Conservation (phyloP, 2,888 invertebrate genomes). For the Tenthredo amoena region DNA sequence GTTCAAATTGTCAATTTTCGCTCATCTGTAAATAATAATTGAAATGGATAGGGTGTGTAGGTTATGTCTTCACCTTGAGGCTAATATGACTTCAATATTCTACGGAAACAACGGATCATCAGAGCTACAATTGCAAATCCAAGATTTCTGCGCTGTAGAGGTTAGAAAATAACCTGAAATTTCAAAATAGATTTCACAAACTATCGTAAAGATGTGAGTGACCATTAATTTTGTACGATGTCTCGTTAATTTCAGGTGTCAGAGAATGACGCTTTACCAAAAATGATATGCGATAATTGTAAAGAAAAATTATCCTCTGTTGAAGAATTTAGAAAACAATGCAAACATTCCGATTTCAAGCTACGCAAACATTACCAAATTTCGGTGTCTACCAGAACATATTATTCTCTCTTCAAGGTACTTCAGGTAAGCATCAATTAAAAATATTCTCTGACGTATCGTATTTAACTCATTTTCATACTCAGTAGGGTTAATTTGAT, state of each 20-base stretch:
- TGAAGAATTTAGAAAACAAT: constrained; percentile 58
- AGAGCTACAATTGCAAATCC: constrained; percentile 53
- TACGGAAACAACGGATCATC: constrained; percentile 31
- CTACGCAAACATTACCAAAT: constrained; percentile 53
- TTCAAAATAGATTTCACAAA: background rate
- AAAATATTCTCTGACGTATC: background rate
- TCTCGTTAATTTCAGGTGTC: constrained; percentile 55
- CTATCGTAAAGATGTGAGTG: background rate
- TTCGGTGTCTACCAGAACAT: background rate
- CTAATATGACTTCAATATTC: constrained; percentile 56
- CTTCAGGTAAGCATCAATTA: background rate
- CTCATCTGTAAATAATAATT: constrained; percentile 5
- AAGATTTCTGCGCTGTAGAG: constrained; percentile 59
- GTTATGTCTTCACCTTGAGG: constrained; percentile 58
- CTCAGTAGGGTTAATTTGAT: background rate
- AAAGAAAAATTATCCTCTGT: constrained; percentile 53
- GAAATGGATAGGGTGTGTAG: constrained; percentile 58
- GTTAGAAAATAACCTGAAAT: constrained; percentile 52
- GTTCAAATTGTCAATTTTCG: background rate
- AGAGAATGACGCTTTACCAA: constrained; percentile 57
- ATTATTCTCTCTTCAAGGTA: background rate
- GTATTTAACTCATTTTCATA: background rate
- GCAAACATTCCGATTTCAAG: constrained; percentile 56
- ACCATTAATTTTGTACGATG: background rate
- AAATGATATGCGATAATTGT: constrained; percentile 59